Base-by-base conservation (phyloP, 2,888 invertebrate species). In the Oxycera nigricornis region DNA sequence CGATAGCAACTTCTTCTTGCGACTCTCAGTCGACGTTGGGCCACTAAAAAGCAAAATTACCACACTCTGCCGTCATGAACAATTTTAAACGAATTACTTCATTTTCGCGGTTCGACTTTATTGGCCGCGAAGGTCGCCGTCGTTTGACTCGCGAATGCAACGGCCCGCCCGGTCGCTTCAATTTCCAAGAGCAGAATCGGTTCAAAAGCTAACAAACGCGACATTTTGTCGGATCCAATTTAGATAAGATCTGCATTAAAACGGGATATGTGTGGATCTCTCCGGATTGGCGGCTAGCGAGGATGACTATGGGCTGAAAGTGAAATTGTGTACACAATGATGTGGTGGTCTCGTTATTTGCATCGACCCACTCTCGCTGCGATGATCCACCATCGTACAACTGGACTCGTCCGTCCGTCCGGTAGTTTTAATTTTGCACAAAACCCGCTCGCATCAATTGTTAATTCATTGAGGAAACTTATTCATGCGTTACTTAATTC, bases 391-490 rank as follows among this genome's bases (percentile, higher is more conserved):
- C 52, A 17, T 55, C 24, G 52, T 14, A 17, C 17, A 17, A 46
- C 7, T 35, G n/a, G 17, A 28, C 11, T 28, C 14, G 26, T 55
- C 2, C 24, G 52, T 24, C 28, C 57, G 57, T 57, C 57, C 57
- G 57, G 57, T 57, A 24, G 28, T 57, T 57, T 57, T 9, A 57
- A 26, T 57, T 57, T 26, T 57, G 57, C 57, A 57, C 57, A 57
- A n/a, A 57, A 57, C 57, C 14, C 28, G 52, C 52, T 24, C 17
- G 52, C 52, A 55, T 55, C 57, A 57, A 57, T 46, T 57, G 57
- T 57, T 14, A 57, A 57, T 57, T 57, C 57, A 57, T 57, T 57
- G 57, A 57, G 57, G 24, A 57, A 57, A 57, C 57, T 57, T 57
- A 57, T 57, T 57, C 57, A 57, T 57, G 57, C 57, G 28, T 57